Conservation (phyloP, 2,888 invertebrate genomes). For the Ptilodon capucinus region DNA sequence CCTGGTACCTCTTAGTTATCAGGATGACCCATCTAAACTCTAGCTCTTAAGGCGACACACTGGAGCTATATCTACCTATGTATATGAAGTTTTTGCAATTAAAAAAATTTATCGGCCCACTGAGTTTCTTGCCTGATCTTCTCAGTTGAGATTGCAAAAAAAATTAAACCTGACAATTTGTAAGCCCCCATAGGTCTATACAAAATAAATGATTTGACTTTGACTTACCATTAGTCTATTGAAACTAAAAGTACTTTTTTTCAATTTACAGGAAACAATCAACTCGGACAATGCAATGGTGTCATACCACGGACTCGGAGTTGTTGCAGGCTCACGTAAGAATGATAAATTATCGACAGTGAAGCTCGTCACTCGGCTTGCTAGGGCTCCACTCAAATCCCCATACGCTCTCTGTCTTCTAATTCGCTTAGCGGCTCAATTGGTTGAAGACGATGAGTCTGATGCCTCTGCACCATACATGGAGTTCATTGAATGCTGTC, state of each 20-base stretch:
- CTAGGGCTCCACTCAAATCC: slow-evolving; percentile 92
- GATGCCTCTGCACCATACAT: slow-evolving; percentile 89
- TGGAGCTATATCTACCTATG: no score
- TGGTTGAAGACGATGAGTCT: slow-evolving; percentile 94
- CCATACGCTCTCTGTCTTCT: slow-evolving; percentile 98
- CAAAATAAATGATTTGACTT: neutral
- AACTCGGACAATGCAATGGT: slow-evolving; percentile 89
- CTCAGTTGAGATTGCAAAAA: no score
- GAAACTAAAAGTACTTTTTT: neutral
- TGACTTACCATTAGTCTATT: no score
- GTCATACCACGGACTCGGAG: slow-evolving; percentile 98
- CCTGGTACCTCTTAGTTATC: no score
- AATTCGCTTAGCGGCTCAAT: slow-evolving; percentile 96
- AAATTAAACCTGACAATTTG: no score
- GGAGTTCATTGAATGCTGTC: slow-evolving; percentile 95
- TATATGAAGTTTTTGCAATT: no score
- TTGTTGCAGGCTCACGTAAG: slow-evolving; percentile 96
- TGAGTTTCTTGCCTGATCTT: no score
- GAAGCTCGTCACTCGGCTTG: slow-evolving; percentile 95
- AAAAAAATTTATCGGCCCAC: no score
- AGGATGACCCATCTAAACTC: no score
- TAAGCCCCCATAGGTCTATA: no score
- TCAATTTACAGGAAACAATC: slow-evolving; percentile 66
- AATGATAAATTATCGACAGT: slow-evolving; percentile 97
- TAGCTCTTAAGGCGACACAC: no score